A percentile compares a stretch with the other conserved stretches of the same genome.
Evolutionary conservation across 2,797 vertebrate genomes (phyloP).

Genomic region (Myotis myotis): DNA sequence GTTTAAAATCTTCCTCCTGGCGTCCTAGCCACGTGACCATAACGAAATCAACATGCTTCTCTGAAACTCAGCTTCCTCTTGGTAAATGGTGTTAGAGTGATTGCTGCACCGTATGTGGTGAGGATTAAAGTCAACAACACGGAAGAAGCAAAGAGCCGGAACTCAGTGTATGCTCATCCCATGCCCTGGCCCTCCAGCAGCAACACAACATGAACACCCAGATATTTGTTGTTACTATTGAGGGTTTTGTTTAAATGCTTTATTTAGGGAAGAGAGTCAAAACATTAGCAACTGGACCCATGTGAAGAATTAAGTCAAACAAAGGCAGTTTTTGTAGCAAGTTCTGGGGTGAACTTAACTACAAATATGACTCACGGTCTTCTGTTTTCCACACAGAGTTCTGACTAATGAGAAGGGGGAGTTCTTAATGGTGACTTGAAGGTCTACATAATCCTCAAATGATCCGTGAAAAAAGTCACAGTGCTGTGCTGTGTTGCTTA

Average conservation of each 20-base stretch:
- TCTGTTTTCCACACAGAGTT: background rate
- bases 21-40: background rate
- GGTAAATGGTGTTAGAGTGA: background rate
- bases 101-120: background rate
- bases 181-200: background rate
- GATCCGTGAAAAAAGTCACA: background rate
- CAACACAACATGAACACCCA: accelerated
- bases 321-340: background rate
- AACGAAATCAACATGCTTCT: background rate
- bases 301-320: background rate
- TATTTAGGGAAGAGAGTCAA: background rate
- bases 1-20: background rate
- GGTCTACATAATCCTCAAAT: background rate
- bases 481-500: background rate
- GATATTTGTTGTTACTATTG: background rate
- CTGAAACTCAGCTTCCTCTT: background rate
- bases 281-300: background rate
- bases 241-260: background rate
- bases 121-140: background rate
- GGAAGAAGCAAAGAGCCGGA: background rate
- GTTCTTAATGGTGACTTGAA: background rate
- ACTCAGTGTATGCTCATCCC: background rate
- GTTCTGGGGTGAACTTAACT: background rate
- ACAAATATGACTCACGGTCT: background rate
- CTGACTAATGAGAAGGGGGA: background rate